Conservation (phyloP, 35 echinoderm and acorn worm species). For the Lytechinus variegatus region DNA sequence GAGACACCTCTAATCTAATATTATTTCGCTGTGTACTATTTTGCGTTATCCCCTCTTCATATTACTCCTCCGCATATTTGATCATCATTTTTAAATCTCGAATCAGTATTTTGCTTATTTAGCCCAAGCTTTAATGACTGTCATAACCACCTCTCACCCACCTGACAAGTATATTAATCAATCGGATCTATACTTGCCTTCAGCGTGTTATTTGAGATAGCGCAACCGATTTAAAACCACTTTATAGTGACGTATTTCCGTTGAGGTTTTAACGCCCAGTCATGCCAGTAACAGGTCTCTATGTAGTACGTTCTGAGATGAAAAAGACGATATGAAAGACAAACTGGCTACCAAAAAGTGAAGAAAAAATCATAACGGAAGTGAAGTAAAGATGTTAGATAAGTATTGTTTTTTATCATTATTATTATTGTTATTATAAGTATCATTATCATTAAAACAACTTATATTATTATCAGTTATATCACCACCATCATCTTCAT, state of each 20-base stretch:
- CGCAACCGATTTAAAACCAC: not conserved
- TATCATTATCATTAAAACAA: no score
- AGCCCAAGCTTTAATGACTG: not conserved
- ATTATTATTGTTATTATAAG: no score
- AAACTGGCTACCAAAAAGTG: no score
- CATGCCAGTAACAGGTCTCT: not conserved
- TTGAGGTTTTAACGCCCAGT: not conserved
- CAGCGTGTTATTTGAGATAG: not conserved
- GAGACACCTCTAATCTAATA: no score
- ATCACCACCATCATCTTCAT: no score
- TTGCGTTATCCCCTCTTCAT: not conserved
- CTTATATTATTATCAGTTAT: no score
- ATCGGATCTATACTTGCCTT: not conserved
- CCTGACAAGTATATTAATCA: not conserved
- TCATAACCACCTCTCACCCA: not conserved
- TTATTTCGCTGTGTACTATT: not conserved
- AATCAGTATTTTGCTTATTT: not conserved
- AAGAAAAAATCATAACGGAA: no score
- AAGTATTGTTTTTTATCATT: no score
- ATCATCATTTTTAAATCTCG: not conserved
- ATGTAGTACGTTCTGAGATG: not conserved
- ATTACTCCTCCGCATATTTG: not conserved
- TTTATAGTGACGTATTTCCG: not conserved
- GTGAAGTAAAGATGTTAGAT: no score
- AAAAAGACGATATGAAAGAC: no score